phyloP scores from a whole-genome alignment of 2,113 vertebrate species.

The Eurypyga helias region DNA sequence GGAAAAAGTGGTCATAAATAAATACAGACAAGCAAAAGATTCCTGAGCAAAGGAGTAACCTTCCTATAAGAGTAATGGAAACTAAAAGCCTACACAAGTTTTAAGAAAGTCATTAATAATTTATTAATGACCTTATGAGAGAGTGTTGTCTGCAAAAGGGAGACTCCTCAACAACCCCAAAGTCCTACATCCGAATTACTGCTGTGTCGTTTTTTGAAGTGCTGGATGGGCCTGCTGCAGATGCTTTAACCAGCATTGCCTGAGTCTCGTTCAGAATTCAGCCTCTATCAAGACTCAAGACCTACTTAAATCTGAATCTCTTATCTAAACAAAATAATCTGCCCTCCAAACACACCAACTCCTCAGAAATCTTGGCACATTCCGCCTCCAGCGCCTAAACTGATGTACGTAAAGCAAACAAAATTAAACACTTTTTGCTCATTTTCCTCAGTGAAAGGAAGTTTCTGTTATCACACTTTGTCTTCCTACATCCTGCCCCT shows the following conservation, averaged over 20 bases:
- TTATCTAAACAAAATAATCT: background rate
- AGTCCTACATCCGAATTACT: background rate
- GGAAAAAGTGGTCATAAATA: background rate
- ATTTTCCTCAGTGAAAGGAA: background rate
- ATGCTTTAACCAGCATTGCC: background rate
- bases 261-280: background rate
- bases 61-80: background rate
- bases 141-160: background rate
- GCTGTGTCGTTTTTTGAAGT: rapidly evolving
- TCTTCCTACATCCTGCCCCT: background rate
- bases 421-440: background rate
- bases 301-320: background rate
- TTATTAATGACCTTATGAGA: background rate
- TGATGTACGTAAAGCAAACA: background rate
- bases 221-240: rapidly evolving
- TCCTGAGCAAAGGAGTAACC: background rate
- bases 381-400: rapidly evolving
- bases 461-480: background rate
- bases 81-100: background rate
- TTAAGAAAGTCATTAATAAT: background rate
- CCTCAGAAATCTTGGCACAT: rapidly evolving
- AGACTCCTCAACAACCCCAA: background rate
- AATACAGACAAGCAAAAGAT: rapidly evolving
- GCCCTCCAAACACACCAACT: background rate
- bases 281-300: background rate